Conservation (phyloP, 1,140 invertebrate genomes). For the Brachionus angularis region DNA sequence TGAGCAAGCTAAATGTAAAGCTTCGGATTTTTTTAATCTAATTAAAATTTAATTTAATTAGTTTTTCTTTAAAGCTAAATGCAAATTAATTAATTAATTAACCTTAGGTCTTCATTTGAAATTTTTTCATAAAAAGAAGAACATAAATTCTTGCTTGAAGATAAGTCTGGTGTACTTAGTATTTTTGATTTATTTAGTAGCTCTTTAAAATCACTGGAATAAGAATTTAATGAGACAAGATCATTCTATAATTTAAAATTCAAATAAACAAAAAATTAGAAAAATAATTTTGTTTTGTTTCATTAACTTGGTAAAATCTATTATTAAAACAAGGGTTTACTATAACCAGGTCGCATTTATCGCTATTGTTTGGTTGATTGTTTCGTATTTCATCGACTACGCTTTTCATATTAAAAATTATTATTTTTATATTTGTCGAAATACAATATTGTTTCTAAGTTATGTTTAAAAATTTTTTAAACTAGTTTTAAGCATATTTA, state of each 20-base stretch:
- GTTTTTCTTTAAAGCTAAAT: not conserved
- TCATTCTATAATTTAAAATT: constrained; percentile 15
- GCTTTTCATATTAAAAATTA: not conserved
- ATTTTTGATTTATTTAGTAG: not conserved
- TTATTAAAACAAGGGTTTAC: constrained; percentile 35
- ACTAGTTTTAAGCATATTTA: too few relatives aligned
- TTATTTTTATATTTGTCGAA: too few relatives aligned
- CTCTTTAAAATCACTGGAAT: constrained; percentile 18
- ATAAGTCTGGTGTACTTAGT: not conserved
- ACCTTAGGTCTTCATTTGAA: not conserved
- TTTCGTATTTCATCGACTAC: constrained; percentile 31
- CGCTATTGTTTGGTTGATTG: not conserved
- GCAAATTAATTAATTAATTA: not conserved
- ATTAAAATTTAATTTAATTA: not conserved
- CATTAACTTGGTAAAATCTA: constrained; percentile 22
- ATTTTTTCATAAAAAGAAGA: not conserved
- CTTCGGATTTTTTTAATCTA: not conserved
- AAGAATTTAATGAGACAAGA: constrained; percentile 8
- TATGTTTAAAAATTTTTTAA: too few relatives aligned
- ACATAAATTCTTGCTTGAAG: not conserved
- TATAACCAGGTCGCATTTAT: constrained; percentile 24
- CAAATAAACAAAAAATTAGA: not conserved
- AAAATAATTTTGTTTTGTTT: not conserved
- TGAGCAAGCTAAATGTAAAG: constrained; percentile 19
- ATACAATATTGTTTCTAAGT: too few relatives aligned